Base-by-base conservation (phyloP, 2,888 invertebrate genomes). In the Tromatobia lineatoria region DNA sequence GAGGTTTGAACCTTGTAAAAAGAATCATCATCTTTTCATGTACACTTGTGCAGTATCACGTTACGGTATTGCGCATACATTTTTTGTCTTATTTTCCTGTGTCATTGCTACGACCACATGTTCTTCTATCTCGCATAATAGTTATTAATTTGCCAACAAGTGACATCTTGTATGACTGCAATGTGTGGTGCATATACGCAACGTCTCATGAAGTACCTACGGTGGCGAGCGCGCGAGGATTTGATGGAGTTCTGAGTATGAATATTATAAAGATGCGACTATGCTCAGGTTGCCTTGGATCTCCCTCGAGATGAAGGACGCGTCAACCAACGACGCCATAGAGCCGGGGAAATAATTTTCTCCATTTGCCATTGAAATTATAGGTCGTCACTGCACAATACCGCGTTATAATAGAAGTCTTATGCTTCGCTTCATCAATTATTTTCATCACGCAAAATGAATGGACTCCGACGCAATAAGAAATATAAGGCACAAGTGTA, bases 51-150 rank as follows among this genome's bases (percentile, higher is more conserved):
- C 69, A 57, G 71, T 80, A 80, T 80, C 57, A 71, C 64, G 66
- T 80, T 83, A 76, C 83, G 66, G 76, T 80, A 78, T 81, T 80
- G 69, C 75, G 45, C 54, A 78, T 85, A 80, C 83, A 85, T 87
- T 71, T 80, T 38, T 54, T 47, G 66, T 45, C 69, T 74, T 87
- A 82, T 82, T 83, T 87, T 85, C 80, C 83, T 82, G 71, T 73
- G 74, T 61, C 71, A 57, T 50, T 61, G 59, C 20, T 67, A 59
- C 18, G 15, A 42, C 52, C 29, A 20, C 57, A 59, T 57, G 75
- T 66, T 80, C 66, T 52, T 59, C n/a, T 59, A 64, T 20, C 42
- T 52, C 61, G 69, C 29, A 23, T 45, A 70, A 75, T 71, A 29
- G 79, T 75, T 57, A 83, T 83, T 83, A 83, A 83, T 83, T 76